Conservation (phyloP, 30 jellyfish, hydroid and myxozoan genomes). For the Euphysa ruthae region DNA sequence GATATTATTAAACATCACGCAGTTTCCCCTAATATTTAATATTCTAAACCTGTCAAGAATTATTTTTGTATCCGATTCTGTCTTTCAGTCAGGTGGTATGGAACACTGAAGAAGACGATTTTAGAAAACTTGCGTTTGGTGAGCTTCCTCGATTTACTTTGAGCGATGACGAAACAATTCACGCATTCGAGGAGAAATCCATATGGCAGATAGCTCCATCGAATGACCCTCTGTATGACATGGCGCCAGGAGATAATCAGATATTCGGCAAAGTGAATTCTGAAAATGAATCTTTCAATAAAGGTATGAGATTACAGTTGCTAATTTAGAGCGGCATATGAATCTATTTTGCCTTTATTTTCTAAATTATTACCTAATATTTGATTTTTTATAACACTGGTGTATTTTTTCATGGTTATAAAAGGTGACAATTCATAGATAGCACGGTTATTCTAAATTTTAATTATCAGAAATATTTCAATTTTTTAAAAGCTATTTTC, state of each 20-base stretch:
- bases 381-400: no score
- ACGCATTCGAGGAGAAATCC: constrained; percentile 52
- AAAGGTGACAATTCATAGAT: no score
- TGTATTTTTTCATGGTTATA: no score
- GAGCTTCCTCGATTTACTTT: constrained; percentile 73
- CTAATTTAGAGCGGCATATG: not conserved
- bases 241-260: constrained; percentile 33
- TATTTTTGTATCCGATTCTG: not conserved
- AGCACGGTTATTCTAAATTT: no score
- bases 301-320: not conserved
- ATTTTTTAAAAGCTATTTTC: no score
- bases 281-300: not conserved
- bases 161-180: constrained; percentile 63
- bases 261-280: not conserved
- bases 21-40: not conserved
- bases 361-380: no score
- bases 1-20: not conserved
- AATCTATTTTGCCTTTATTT: no score
- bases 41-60: not conserved
- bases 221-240: constrained; percentile 51
- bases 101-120: constrained; percentile 47
- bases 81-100: constrained; percentile 20
- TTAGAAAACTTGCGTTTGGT: constrained; percentile 45
- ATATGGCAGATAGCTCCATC: constrained; percentile 51
- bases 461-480: no score